Conservation (phyloP, 2,113 vertebrate genomes). For the Platichthys stellatus region DNA sequence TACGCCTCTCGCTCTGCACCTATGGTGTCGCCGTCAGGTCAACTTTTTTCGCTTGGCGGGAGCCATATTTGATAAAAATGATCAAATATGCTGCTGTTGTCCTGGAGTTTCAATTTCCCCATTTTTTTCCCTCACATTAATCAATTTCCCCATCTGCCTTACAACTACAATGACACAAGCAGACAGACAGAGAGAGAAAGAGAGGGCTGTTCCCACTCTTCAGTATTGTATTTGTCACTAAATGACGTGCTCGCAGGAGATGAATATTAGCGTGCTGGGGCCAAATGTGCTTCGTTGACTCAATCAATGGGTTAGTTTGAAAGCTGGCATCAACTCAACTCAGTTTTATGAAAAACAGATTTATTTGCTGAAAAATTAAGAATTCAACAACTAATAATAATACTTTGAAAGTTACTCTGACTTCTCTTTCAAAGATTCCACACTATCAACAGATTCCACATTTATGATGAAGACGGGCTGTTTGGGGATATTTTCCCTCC, state of each 20-base stretch:
- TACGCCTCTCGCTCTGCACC: too few relatives aligned
- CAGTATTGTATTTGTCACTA: neutral
- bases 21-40: too few relatives aligned
- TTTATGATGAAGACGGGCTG: neutral
- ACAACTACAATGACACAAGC: too few relatives aligned
- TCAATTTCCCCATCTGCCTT: too few relatives aligned
- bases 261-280: neutral
- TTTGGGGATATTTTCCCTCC: slow-evolving; percentile 5
- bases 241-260: neutral
- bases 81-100: too few relatives aligned
- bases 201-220: neutral
- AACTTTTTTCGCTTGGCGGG: too few relatives aligned
- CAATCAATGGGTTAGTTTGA: neutral
- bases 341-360: neutral
- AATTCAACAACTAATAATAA: slow-evolving; percentile 61
- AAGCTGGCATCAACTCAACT: neutral
- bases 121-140: too few relatives aligned
- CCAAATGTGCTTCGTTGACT: slow-evolving; percentile 7
- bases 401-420: slow-evolving; percentile 54
- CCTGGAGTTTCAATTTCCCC: too few relatives aligned
- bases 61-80: too few relatives aligned
- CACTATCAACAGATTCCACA: neutral
- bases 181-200: too few relatives aligned
- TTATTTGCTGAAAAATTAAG: slow-evolving; percentile 11
- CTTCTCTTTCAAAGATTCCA: slow-evolving; percentile 39